A percentile compares a stretch with the other conserved stretches of the same genome.
Conservation (phyloP, 1,140 invertebrate genomes). For the Reticulitermes speratus region DNA sequence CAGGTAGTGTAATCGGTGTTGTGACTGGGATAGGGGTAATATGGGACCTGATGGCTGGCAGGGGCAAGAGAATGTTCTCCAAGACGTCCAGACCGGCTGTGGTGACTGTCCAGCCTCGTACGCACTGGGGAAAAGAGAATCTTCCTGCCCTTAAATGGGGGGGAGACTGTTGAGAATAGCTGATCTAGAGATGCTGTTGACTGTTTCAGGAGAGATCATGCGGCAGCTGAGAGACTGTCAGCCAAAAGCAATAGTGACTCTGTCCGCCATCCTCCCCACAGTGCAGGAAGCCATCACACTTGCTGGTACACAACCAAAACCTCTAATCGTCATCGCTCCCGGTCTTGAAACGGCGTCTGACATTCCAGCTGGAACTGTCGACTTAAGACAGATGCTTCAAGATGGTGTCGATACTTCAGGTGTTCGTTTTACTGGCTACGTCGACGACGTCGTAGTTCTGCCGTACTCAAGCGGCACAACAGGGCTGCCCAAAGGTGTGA, state of each 20-base stretch:
- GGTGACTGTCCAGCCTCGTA: no score
- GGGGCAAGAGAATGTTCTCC: no score
- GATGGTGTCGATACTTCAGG: slow-evolving; percentile 9
- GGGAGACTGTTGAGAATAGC: no score
- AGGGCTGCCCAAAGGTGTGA: slow-evolving; percentile 84
- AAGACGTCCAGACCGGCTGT: no score
- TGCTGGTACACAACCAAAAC: background rate
- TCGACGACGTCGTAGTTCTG: slow-evolving; percentile 43
- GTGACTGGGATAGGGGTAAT: no score
- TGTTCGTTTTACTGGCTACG: background rate
- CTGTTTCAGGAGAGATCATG: background rate
- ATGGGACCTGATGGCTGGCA: no score
- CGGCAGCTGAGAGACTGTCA: background rate
- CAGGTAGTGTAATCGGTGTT: no score
- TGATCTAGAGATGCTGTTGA: no score
- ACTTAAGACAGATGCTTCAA: background rate
- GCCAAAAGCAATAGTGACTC: background rate
- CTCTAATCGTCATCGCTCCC: background rate
- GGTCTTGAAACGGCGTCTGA: background rate
- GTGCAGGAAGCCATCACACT: background rate
- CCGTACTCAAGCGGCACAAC: slow-evolving; percentile 87
- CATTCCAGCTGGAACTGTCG: background rate
- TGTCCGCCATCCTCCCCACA: background rate
- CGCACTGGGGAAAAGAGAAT: no score
- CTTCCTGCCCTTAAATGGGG: no score